Evolutionary conservation across 2,797 vertebrate species (phyloP).

Genomic region (Rhinella marina): DNA sequence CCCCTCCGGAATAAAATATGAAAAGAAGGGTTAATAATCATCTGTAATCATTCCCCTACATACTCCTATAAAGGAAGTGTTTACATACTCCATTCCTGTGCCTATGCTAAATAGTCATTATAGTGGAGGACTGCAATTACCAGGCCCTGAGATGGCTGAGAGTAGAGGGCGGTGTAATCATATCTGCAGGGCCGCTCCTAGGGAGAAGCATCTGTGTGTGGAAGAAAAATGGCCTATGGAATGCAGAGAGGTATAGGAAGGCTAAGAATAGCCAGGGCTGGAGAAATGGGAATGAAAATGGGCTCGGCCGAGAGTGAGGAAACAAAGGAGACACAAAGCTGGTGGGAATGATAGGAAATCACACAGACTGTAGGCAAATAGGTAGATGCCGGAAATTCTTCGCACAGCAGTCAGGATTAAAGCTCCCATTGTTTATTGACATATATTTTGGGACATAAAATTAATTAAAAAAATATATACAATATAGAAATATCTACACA

Average conservation of each 20-base stretch:
- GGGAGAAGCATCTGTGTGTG: constrained; percentile 19
- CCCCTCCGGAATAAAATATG: neutral
- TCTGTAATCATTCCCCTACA: neutral
- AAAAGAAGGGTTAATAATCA: neutral
- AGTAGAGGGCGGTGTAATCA: constrained; percentile 13
- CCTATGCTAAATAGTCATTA: constrained; percentile 9
- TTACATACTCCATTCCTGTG: neutral
- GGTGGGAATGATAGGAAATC: constrained; percentile 46
- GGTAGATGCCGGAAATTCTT: constrained; percentile 46
- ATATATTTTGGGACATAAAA: neutral
- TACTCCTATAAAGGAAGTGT: neutral
- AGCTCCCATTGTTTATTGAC: neutral
- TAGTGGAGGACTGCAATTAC: constrained; percentile 5
- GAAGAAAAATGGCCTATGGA: neutral
- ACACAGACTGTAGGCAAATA: constrained; percentile 49
- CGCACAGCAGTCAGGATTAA: neutral
- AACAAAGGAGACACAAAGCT: constrained; percentile 41
- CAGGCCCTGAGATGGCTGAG: neutral
- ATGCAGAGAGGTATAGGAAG: constrained; percentile 44
- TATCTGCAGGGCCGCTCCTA: neutral
- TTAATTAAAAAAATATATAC: neutral
- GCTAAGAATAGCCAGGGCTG: constrained; percentile 45
- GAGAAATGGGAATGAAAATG: constrained; percentile 33
- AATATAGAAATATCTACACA: no score
- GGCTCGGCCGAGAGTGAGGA: constrained; percentile 34